phyloP scores from a whole-genome alignment of 2,113 vertebrate species.

The Tringa solitaria region DNA sequence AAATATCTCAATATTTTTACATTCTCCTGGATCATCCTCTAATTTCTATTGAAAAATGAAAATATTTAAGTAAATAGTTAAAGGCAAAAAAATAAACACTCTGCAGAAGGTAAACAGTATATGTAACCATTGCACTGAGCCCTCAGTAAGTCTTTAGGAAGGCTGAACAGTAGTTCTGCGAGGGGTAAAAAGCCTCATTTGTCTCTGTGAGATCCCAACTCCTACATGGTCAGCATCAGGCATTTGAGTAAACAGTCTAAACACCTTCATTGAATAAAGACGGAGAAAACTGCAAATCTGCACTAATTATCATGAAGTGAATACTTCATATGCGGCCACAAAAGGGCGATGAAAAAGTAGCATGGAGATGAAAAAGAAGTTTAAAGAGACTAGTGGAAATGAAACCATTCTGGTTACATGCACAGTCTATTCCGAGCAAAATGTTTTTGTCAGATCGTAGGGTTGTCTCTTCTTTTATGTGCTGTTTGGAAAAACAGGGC shows the following conservation, averaged over 20 bases:
- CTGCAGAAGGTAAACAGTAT: background rate
- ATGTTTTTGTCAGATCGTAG: background rate
- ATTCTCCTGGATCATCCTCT: background rate
- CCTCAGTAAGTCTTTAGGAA: background rate
- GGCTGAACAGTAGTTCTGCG: background rate
- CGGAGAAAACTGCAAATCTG: background rate
- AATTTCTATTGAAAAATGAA: background rate
- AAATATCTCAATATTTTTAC: background rate
- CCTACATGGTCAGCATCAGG: background rate
- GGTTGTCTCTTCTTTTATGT: background rate
- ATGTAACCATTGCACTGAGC: background rate
- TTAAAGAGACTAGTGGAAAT: background rate
- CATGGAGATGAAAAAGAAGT: background rate
- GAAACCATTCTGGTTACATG: background rate
- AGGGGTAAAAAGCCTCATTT: background rate
- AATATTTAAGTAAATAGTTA: background rate
- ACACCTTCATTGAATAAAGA: background rate
- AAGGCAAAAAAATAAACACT: background rate
- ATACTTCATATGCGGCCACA: background rate
- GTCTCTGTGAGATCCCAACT: background rate
- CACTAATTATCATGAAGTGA: background rate
- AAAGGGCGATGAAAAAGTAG: background rate
- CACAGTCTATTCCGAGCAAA: background rate
- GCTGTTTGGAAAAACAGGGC: background rate
- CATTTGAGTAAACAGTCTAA: background rate